Conservation (phyloP, 2,888 invertebrate genomes). For the Acanthacorydalis orientalis region DNA sequence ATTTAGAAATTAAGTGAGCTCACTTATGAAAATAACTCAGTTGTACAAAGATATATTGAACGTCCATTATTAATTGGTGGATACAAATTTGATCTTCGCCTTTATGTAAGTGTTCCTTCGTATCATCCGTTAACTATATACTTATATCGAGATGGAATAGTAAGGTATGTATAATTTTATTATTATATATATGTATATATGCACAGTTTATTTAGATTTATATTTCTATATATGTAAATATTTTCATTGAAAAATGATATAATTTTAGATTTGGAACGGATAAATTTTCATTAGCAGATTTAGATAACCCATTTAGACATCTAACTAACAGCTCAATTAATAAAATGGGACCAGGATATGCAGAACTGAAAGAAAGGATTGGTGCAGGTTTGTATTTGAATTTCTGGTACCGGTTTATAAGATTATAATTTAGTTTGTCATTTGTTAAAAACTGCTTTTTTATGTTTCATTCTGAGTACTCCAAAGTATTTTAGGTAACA, state of each 20-base stretch:
- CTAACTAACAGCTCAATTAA: constrained; percentile 85
- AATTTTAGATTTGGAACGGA: constrained; percentile 50
- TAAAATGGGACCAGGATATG: constrained; percentile 69
- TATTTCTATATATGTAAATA: no score
- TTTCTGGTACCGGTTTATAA: background rate
- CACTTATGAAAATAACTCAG: constrained; percentile 59
- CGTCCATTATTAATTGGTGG: constrained; percentile 66
- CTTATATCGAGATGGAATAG: constrained; percentile 75
- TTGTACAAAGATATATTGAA: constrained; percentile 67
- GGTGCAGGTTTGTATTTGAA: constrained; percentile 45
- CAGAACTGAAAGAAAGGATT: constrained; percentile 65
- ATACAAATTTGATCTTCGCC: constrained; percentile 80
- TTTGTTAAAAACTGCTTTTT: no score
- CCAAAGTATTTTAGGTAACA: no score
- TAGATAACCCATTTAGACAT: constrained; percentile 73
- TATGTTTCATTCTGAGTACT: no score
- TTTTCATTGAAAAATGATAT: background rate
- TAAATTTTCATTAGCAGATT: constrained; percentile 66
- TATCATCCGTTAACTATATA: constrained; percentile 77
- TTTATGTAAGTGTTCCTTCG: constrained; percentile 80
- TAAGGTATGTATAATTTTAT: constrained; percentile 26
- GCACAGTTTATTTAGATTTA: no score
- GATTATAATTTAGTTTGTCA: no score
- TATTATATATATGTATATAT: background rate
- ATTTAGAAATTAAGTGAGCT: constrained; percentile 55